Conservation (phyloP, 1,140 invertebrate species). For the Brachionus koreanus region DNA sequence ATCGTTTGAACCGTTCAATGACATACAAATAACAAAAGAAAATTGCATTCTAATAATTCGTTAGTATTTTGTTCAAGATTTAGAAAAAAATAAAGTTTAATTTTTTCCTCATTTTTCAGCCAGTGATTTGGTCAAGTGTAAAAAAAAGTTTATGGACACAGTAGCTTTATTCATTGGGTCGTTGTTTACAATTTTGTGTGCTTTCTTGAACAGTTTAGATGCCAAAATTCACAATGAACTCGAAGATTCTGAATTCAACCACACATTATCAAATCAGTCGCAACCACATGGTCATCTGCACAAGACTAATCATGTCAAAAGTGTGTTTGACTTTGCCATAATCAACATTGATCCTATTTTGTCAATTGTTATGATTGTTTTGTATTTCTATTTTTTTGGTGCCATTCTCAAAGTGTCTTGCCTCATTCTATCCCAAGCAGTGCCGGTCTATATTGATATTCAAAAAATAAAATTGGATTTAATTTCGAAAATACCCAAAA, state of each 20-base stretch:
- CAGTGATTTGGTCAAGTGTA: slow-evolving; percentile 29
- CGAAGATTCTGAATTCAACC: background rate
- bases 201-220: background rate
- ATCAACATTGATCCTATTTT: slow-evolving; percentile 21
- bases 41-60: slow-evolving; percentile 17
- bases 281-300: background rate
- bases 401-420: background rate
- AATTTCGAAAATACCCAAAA: background rate
- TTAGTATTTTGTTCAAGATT: background rate
- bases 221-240: background rate
- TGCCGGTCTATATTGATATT: slow-evolving; percentile 7
- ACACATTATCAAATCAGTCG: background rate
- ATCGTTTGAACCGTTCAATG: slow-evolving; percentile 3
- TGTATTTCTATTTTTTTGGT: background rate
- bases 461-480: background rate
- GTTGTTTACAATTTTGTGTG: background rate
- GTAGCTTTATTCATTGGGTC: background rate
- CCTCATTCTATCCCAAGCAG: slow-evolving; percentile 21
- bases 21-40: slow-evolving; percentile 11
- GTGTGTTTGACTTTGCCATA: background rate
- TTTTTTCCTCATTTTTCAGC: background rate
- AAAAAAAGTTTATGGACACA: slow-evolving; percentile 9
- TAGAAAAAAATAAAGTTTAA: background rate
- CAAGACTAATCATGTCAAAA: background rate
- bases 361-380: background rate